Base-by-base conservation (phyloP, 2,888 invertebrate species). In the Papilio elwesi region DNA sequence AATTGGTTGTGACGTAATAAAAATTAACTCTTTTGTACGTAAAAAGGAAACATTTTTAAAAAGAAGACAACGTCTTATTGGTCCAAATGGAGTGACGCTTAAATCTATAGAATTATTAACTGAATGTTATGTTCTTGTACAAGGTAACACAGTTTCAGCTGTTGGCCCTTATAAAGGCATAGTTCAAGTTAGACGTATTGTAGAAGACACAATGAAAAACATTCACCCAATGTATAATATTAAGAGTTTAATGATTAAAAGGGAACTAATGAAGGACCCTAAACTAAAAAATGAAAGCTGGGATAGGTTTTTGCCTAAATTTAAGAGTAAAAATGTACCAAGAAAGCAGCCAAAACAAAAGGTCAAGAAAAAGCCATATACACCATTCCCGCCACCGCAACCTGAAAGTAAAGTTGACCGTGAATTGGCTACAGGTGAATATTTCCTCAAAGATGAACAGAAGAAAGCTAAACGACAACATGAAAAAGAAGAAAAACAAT, bases 221-320 rank as follows among this genome's bases (percentile, higher is more conserved):
- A 96, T 99, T 71, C 99, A 99, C 94, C 99, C 99, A 0, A 98
- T 99, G 87, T 99, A 99, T 85, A 99, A 99, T 83, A 98, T 99
- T 1, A 98, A 99, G 93, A 97, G 98, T 3, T 90, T 99, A 68
- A 99, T 99, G 99, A 99, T 99, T 68, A 99, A 99, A 87, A 95
- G 97, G 79, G 99, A 99, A 90, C 90, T 99, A 71, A 97, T 97
- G 81, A 99, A 98, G 90, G 98, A 99, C 94, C 97, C 98, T 0
- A 96, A 96, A 82, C 87, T 99, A 70, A 97, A 96, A 86, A 96
- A 98, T 88, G 98, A 99, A 88, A 98, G 97, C 86, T 99, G 99
- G 99, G 98, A 98, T 52, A 94, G 99, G 77, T 99, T 99, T 90
- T 90, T 99, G 78, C 99, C 99, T 0, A 98, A 98, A 82, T 99